These are phyloP conservation scores for Drosophila pullipes DNA, from an alignment of 2,888 invertebrate genomes.

Conservation along the genomic window DNA sequence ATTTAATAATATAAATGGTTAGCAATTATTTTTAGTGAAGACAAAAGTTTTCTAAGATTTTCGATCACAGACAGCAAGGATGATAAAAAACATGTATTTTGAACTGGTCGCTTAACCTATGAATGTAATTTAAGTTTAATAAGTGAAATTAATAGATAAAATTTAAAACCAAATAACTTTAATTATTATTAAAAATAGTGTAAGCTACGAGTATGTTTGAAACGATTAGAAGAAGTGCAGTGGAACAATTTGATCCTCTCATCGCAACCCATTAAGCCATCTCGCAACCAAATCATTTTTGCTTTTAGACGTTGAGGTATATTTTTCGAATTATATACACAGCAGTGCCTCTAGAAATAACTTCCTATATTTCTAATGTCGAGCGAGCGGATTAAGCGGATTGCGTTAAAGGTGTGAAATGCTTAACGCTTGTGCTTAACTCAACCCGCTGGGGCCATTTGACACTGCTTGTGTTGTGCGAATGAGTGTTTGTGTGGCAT, in stretches of 20 bases:
- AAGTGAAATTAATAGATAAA: background rate
- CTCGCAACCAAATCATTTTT: background rate
- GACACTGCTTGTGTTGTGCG: slow-evolving; percentile 5
- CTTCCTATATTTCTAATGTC: background rate
- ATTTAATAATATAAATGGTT: background rate
- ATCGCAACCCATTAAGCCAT: background rate
- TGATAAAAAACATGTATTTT: background rate
- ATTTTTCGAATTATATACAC: background rate
- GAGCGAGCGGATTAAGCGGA: slow-evolving; percentile 12
- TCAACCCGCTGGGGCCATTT: slow-evolving; percentile 32
- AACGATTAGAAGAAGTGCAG: background rate
- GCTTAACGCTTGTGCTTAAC: slow-evolving; percentile 27
- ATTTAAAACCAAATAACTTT: background rate
- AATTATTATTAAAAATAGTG: background rate
- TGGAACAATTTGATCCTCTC: background rate
- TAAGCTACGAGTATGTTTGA: background rate
- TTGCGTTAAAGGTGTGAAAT: slow-evolving; percentile 28
- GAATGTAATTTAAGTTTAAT: background rate
- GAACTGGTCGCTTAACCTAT: background rate
- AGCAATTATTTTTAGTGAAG: background rate
- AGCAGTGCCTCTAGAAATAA: background rate
- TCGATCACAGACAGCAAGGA: background rate
- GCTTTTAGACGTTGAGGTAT: background rate
- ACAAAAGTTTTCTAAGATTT: background rate
- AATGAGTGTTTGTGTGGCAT: slow-evolving; percentile 2